Percentiles rank a stretch among this genome's conserved stretches.
Evolutionary conservation across 2,113 vertebrate genomes (phyloP).

Genomic region (Phaethornis superciliosus): DNA sequence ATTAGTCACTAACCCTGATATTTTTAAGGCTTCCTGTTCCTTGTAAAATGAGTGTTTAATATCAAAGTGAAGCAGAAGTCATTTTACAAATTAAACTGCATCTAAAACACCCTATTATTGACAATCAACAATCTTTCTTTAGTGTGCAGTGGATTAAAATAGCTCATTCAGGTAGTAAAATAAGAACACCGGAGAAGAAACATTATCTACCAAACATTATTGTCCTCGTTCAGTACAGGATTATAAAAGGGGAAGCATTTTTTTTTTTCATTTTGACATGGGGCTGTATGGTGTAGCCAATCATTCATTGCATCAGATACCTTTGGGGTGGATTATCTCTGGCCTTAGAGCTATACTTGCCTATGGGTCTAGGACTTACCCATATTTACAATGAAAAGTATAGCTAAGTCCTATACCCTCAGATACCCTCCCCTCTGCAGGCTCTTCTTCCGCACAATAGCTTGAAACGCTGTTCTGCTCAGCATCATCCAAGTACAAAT

Average conservation of each 20-base stretch:
- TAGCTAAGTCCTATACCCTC: neutral
- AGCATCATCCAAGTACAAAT: neutral
- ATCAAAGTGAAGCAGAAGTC: neutral
- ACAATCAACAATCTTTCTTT: neutral
- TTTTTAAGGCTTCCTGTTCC: neutral
- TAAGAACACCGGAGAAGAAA: neutral
- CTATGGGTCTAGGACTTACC: neutral
- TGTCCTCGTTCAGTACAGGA: neutral
- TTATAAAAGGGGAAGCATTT: neutral
- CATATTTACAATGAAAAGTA: neutral
- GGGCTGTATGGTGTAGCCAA: neutral
- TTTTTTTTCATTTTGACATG: neutral
- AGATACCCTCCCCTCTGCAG: neutral
- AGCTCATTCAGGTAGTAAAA: neutral
- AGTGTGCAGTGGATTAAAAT: neutral
- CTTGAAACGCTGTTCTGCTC: constrained; percentile 9
- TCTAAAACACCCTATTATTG: neutral
- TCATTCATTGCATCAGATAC: neutral
- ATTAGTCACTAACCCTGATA: neutral
- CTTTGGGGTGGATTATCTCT: neutral
- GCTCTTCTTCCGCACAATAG: neutral
- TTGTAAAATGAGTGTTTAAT: neutral
- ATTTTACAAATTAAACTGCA: constrained; percentile 6
- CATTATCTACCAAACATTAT: neutral
- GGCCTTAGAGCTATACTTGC: neutral